Conservation (phyloP, 2,888 invertebrate genomes). For the Tromatobia lineatoria region DNA sequence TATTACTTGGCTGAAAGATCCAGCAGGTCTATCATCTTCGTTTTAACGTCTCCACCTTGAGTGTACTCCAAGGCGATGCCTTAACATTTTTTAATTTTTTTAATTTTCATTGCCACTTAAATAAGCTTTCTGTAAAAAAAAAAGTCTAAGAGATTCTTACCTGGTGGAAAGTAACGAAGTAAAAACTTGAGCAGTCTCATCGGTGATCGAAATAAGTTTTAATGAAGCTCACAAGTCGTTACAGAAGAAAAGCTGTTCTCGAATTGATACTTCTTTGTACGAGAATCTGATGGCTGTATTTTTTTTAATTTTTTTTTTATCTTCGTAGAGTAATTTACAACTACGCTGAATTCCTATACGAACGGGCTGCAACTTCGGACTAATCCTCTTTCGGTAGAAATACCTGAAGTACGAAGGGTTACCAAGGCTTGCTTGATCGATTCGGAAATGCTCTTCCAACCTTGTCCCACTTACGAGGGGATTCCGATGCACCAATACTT, state of each 20-base stretch:
- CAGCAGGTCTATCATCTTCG: constrained; percentile 89
- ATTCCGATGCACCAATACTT: not conserved
- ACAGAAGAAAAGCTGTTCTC: constrained; percentile 15
- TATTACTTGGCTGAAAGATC: constrained; percentile 88
- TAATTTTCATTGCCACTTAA: constrained; percentile 27
- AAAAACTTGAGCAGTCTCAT: constrained; percentile 91
- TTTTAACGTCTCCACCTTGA: constrained; percentile 87
- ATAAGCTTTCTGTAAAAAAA: constrained; percentile 12
- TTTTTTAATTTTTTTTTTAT: not conserved
- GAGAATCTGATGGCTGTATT: not conserved
- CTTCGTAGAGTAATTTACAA: constrained; percentile 6
- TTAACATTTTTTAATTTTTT: constrained; percentile 73
- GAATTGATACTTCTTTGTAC: constrained; percentile 26
- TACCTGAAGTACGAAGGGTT: constrained; percentile 63
- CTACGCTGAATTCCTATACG: constrained; percentile 36
- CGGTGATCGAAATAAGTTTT: constrained; percentile 62
- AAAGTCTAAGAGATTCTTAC: constrained; percentile 80
- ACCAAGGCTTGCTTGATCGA: constrained; percentile 77
- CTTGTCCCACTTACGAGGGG: constrained; percentile 14
- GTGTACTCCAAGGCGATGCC: constrained; percentile 89
- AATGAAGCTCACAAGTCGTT: not conserved
- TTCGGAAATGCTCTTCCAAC: constrained; percentile 48
- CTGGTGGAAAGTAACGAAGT: constrained; percentile 91
- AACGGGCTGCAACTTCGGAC: constrained; percentile 23
- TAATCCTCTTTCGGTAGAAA: constrained; percentile 37